Evolutionary conservation across 2,797 vertebrate species (phyloP).

Genomic region (Acanthis flammea): DNA sequence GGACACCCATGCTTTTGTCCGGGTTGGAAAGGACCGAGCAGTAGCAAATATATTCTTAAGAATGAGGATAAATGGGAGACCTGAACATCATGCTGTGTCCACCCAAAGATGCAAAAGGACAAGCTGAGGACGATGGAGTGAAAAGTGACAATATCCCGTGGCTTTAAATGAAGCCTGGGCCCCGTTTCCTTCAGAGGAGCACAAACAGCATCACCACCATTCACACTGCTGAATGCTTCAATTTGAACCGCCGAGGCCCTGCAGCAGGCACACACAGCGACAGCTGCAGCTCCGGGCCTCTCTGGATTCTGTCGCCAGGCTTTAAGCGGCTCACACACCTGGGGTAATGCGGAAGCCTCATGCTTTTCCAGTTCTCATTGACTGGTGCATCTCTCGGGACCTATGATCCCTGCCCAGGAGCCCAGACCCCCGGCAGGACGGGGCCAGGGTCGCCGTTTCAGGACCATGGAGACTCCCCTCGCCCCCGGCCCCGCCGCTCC

Average conservation of each 20-base stretch:
- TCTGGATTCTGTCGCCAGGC: not conserved
- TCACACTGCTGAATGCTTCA: fast-evolving
- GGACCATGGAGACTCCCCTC: not conserved
- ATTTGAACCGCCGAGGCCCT: not conserved
- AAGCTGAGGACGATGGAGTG: not conserved
- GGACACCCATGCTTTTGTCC: not conserved
- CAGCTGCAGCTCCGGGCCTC: not conserved
- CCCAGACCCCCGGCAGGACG: not conserved
- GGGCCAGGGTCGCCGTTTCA: not conserved
- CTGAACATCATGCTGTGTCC: not conserved
- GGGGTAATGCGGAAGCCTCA: fast-evolving
- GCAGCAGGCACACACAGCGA: not conserved
- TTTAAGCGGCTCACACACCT: not conserved
- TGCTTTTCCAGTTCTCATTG: fast-evolving
- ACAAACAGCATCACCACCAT: not conserved
- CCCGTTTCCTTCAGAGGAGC: not conserved
- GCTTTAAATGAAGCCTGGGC: not conserved
- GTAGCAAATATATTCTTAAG: not conserved
- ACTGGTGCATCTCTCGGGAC: not conserved
- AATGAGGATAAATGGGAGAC: not conserved
- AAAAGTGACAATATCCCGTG: not conserved
- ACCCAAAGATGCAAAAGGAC: not conserved
- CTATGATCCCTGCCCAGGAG: not conserved
- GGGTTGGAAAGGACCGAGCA: not conserved
- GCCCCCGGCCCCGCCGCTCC: not conserved